A percentile compares a stretch with the other conserved stretches of the same genome.
phyloP scores from a whole-genome alignment of 2,888 invertebrate species.

The Tenthredo mesomela region DNA sequence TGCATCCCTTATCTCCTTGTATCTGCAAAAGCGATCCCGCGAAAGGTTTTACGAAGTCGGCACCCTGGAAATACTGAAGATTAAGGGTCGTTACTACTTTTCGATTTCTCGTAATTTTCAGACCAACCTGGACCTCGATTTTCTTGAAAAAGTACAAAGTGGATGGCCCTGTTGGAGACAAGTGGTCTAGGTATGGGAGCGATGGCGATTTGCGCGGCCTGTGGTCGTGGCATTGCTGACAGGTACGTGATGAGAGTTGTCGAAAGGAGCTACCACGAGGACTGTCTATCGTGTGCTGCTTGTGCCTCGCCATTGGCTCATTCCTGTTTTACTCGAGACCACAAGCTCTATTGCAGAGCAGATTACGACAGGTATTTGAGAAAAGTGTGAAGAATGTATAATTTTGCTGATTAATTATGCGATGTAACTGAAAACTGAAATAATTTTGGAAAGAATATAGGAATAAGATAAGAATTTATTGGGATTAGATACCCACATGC shows the following conservation, averaged over 20 bases:
- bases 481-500: not conserved
- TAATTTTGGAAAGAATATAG: not conserved
- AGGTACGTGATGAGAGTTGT: conserved; percentile 96
- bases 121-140: not conserved
- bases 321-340: conserved; percentile 96
- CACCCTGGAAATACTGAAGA: not conserved
- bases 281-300: conserved; percentile 96
- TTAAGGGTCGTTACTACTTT: not conserved
- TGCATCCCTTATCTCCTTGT: not conserved
- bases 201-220: conserved; percentile 91
- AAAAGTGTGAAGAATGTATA: not conserved
- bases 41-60: not conserved
- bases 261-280: conserved; percentile 97
- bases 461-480: not conserved
- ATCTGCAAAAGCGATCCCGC: not conserved
- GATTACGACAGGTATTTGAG: conserved; percentile 93
- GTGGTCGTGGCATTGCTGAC: conserved; percentile 96
- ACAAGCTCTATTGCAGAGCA: conserved; percentile 96
- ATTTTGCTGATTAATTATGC: not conserved
- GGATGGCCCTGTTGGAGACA: conserved; percentile 44
- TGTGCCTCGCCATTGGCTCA: conserved; percentile 94
- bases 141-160: conserved; percentile 1
- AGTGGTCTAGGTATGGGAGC: conserved; percentile 44
- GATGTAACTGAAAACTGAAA: too few relatives aligned
- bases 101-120: not conserved